A percentile compares a stretch with the other conserved stretches of the same genome.
phyloP scores from a whole-genome alignment of 2,888 invertebrate genomes.

The Diaperis boleti region DNA sequence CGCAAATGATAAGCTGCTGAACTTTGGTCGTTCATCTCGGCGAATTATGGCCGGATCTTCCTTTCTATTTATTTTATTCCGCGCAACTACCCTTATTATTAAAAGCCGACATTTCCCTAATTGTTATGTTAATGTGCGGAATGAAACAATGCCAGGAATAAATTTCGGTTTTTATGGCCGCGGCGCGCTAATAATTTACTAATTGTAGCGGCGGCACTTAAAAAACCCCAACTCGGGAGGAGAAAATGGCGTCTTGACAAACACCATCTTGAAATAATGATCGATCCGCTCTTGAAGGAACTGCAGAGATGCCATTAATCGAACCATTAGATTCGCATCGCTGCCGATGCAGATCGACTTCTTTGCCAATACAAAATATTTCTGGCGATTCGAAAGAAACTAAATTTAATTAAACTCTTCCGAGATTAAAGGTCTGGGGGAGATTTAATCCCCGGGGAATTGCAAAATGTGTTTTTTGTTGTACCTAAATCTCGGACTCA shows the following conservation, averaged over 20 bases:
- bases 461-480: slow-evolving; percentile 35
- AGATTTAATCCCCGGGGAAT: slow-evolving; percentile 42
- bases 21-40: slow-evolving; percentile 38
- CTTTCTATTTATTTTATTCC: slow-evolving; percentile 38
- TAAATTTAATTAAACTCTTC: slow-evolving; percentile 43
- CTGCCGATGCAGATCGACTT: slow-evolving; percentile 43
- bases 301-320: slow-evolving; percentile 42
- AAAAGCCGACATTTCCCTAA: slow-evolving; percentile 32
- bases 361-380: slow-evolving; percentile 44
- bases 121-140: slow-evolving; percentile 35
- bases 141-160: slow-evolving; percentile 32
- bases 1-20: slow-evolving; percentile 42
- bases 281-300: slow-evolving; percentile 32
- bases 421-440: slow-evolving; percentile 39
- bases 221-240: slow-evolving; percentile 13
- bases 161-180: slow-evolving; percentile 25
- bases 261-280: slow-evolving; percentile 41
- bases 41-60: slow-evolving; percentile 37
- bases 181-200: slow-evolving; percentile 14
- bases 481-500: slow-evolving; percentile 15
- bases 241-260: slow-evolving; percentile 35
- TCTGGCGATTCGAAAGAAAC: slow-evolving; percentile 41
- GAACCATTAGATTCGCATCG: slow-evolving; percentile 46
- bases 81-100: slow-evolving; percentile 35
- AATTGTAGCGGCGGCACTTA: slow-evolving; percentile 3